Evolutionary conservation across 2,888 invertebrate species (phyloP).

Genomic region (Mactromeris polynyma): DNA sequence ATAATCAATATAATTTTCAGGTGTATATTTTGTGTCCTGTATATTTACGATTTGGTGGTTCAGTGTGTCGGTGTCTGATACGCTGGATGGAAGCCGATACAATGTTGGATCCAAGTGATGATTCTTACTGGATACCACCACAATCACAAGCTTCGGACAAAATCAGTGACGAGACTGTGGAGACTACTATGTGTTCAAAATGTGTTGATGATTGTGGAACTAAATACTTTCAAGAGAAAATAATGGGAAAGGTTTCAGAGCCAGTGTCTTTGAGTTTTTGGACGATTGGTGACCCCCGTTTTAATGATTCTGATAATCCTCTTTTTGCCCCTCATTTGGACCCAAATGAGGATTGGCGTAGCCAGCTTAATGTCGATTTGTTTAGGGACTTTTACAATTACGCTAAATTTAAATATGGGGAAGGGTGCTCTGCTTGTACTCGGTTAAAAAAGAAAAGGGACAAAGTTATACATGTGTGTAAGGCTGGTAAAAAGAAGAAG

Average conservation of each 20-base stretch:
- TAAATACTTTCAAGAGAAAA: conserved; percentile 73
- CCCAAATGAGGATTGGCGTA: conserved; percentile 73
- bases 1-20: conserved; percentile 62
- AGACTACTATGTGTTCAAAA: conserved; percentile 68
- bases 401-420: conserved; percentile 68
- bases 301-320: conserved; percentile 76
- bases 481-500: conserved; percentile 60
- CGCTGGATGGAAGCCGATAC: conserved; percentile 77
- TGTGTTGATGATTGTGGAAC: conserved; percentile 74
- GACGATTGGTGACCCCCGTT: conserved; percentile 77
- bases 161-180: conserved; percentile 33
- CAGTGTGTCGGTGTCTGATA: conserved; percentile 76
- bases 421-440: conserved; percentile 69
- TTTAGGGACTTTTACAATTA: conserved; percentile 75
- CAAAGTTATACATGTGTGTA: conserved; percentile 56
- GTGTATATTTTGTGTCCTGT: conserved; percentile 80
- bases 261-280: conserved; percentile 75
- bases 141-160: conserved; percentile 41
- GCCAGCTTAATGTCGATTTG: conserved; percentile 59
- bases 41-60: conserved; percentile 80
- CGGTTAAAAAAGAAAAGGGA: conserved; percentile 51
- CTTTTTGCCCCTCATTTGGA: conserved; percentile 72
- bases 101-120: conserved; percentile 70
- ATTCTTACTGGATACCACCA: conserved; percentile 77
- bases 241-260: conserved; percentile 65